phyloP scores from a whole-genome alignment of 2,113 vertebrate species.

The Cyphomyrus discorhynchus region DNA sequence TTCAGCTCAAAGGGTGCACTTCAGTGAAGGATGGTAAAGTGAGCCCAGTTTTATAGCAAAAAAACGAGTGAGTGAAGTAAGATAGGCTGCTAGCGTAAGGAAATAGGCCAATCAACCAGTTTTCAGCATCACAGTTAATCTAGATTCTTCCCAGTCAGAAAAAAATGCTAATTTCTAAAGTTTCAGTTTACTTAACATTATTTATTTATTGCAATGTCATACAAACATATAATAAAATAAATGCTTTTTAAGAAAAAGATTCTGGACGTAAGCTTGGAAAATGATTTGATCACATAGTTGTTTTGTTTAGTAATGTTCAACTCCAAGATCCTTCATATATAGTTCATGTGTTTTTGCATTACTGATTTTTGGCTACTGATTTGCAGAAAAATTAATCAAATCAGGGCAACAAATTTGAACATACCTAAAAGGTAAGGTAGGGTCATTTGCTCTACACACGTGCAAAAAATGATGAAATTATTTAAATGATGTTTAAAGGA shows the following conservation, averaged over 20 bases:
- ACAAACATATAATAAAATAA: neutral
- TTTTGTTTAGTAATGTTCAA: neutral
- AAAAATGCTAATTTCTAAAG: neutral
- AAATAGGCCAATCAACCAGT: neutral
- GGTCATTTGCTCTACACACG: neutral
- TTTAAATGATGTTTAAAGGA: neutral
- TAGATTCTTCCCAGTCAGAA: neutral
- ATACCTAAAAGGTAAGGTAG: neutral
- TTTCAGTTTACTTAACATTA: neutral
- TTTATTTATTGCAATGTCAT: neutral
- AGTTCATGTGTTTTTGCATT: neutral
- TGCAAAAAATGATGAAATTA: neutral
- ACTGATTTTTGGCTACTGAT: neutral
- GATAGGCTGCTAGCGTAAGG: neutral
- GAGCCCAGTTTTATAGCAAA: neutral
- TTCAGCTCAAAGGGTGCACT: neutral
- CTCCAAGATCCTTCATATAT: neutral
- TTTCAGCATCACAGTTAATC: neutral
- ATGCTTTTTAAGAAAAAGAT: neutral
- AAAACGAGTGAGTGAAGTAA: neutral
- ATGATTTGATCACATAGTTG: neutral
- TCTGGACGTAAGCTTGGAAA: neutral
- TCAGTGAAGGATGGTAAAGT: neutral
- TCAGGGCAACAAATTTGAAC: neutral
- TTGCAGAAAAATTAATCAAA: neutral